Conservation (phyloP, 2,888 invertebrate species). For the Metacarcinus magister region DNA sequence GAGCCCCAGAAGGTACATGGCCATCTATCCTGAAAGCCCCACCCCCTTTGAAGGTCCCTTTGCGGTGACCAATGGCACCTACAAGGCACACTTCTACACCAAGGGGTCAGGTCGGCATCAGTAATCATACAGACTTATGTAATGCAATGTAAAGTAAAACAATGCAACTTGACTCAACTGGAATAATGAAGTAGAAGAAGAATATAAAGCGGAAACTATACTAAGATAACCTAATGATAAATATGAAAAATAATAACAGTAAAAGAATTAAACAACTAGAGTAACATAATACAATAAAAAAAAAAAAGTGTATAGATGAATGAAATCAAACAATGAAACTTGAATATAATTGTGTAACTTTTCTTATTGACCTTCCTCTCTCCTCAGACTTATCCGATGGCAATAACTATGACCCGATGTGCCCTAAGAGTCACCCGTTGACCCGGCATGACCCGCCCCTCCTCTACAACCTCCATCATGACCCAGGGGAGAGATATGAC, state of each 20-base stretch:
- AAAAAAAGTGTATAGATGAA: not conserved
- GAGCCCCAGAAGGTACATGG: slow-evolving; percentile 75
- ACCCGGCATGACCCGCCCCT: slow-evolving; percentile 83
- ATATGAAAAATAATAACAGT: not conserved
- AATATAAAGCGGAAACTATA: too few relatives aligned
- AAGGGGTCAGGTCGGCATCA: slow-evolving; percentile 62
- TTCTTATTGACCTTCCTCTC: not conserved
- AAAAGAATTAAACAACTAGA: not conserved
- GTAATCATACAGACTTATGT: not conserved
- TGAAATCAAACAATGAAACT: not conserved
- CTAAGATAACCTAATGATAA: too few relatives aligned
- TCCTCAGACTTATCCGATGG: slow-evolving; percentile 77
- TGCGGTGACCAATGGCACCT: slow-evolving; percentile 79
- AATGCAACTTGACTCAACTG: not conserved
- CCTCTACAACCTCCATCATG: slow-evolving; percentile 83
- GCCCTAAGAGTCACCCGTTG: slow-evolving; percentile 68
- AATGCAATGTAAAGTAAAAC: not conserved
- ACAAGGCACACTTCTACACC: slow-evolving; percentile 83
- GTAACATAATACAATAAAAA: not conserved
- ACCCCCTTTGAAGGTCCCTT: slow-evolving; percentile 70
- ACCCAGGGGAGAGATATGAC: slow-evolving; percentile 83
- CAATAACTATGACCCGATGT: slow-evolving; percentile 81
- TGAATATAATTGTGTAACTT: too few relatives aligned
- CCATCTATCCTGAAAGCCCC: slow-evolving; percentile 76
- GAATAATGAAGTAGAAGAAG: too few relatives aligned